Conservation (phyloP, 2,797 vertebrate genomes). For the Anomalospiza imberbis region DNA sequence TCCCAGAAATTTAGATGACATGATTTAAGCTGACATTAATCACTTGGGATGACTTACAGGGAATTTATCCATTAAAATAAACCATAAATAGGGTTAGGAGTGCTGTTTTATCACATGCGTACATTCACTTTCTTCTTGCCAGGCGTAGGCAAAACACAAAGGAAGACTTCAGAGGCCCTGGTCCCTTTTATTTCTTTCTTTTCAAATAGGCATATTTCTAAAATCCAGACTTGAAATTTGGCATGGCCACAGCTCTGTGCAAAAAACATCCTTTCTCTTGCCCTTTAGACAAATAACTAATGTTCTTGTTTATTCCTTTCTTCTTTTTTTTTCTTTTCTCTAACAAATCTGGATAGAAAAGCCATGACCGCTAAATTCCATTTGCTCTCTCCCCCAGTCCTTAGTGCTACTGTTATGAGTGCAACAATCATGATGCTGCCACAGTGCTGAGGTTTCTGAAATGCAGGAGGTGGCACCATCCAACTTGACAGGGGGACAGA, state of each 20-base stretch:
- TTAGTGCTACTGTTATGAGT: neutral
- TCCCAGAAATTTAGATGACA: constrained; percentile 26
- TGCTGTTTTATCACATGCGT: neutral
- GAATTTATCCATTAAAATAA: constrained; percentile 15
- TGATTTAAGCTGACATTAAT: constrained; percentile 39
- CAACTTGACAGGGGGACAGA: neutral
- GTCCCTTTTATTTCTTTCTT: neutral
- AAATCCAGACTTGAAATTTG: constrained; percentile 53
- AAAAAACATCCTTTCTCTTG: constrained; percentile 47
- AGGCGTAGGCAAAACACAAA: constrained; percentile 5
- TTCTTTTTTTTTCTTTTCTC: neutral
- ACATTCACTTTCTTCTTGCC: constrained; percentile 21
- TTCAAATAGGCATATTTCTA: constrained; percentile 30
- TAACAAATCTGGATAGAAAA: neutral
- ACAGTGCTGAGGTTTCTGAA: neutral
- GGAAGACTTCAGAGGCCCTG: constrained; percentile 29
- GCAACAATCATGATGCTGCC: neutral
- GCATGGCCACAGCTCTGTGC: constrained; percentile 28
- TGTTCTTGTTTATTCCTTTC: neutral
- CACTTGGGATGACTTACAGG: constrained; percentile 11
- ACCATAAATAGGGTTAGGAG: constrained; percentile 8
- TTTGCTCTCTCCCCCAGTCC: neutral
- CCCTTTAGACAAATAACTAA: constrained; percentile 57
- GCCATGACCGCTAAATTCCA: neutral
- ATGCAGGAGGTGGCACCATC: neutral